phyloP scores from a whole-genome alignment of 2,113 vertebrate species.

The Neolamprologus ventralis region DNA sequence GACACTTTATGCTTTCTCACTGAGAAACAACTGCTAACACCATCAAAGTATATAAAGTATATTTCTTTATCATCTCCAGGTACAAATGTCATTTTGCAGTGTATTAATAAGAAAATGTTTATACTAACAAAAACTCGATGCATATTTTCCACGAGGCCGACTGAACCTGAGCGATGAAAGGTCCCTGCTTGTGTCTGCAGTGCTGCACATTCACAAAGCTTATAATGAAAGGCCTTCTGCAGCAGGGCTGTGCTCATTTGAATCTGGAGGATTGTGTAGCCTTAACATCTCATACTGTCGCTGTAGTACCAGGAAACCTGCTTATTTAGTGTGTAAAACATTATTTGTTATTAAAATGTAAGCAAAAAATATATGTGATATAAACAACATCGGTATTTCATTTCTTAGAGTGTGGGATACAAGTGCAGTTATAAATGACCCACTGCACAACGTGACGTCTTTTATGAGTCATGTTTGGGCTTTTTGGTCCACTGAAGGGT shows the following conservation, averaged over 20 bases:
- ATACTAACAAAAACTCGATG: neutral
- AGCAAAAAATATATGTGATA: neutral
- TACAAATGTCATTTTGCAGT: neutral
- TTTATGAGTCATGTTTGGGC: neutral
- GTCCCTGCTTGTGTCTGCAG: neutral
- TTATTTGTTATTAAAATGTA: neutral
- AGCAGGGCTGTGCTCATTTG: neutral
- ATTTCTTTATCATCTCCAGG: neutral
- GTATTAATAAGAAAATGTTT: neutral
- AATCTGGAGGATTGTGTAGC: neutral
- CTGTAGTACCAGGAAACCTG: neutral
- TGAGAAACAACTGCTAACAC: accelerated
- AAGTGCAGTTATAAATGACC: neutral
- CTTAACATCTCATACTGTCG: neutral
- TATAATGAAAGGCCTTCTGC: neutral
- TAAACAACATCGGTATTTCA: neutral
- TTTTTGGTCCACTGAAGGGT: neutral
- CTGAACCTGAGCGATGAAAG: neutral
- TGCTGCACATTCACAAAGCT: neutral
- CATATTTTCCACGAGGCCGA: neutral
- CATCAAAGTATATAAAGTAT: neutral
- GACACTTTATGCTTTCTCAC: too few relatives aligned
- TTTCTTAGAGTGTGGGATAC: neutral
- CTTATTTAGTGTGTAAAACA: neutral
- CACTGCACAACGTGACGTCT: neutral